phyloP scores from a whole-genome alignment of 2,888 invertebrate genomes.

The Muschampia staudingeri region DNA sequence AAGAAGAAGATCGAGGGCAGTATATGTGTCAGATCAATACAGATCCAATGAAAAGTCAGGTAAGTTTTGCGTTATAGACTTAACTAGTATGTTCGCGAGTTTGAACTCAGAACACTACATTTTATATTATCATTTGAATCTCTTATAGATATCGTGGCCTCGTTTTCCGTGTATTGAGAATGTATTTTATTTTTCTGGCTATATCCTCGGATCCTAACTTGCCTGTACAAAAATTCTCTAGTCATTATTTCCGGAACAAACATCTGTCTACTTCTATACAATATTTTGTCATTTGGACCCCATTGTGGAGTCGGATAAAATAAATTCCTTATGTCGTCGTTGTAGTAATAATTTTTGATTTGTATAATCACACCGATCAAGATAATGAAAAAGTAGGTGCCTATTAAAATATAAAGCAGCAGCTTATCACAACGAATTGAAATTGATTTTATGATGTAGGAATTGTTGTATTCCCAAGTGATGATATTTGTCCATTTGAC shows the following conservation, averaged over 20 bases:
- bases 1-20: slow-evolving; percentile 97
- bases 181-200: slow-evolving; percentile 66
- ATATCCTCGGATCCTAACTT: slow-evolving; percentile 84
- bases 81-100: slow-evolving; percentile 68
- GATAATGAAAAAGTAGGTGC: slow-evolving; percentile 75
- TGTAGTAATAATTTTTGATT: slow-evolving; percentile 70
- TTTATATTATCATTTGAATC: slow-evolving; percentile 68
- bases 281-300: slow-evolving; percentile 82
- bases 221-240: slow-evolving; percentile 87
- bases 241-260: slow-evolving; percentile 90
- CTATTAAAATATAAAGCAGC: slow-evolving; percentile 74
- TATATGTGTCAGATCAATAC: slow-evolving; percentile 99
- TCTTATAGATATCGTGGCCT: slow-evolving; percentile 48
- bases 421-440: slow-evolving; percentile 70
- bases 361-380: slow-evolving; percentile 73
- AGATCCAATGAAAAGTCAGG: slow-evolving; percentile 98
- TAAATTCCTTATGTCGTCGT: slow-evolving; percentile 68
- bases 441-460: slow-evolving; percentile 71
- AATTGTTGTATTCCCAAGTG: slow-evolving; percentile 69
- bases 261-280: slow-evolving; percentile 86
- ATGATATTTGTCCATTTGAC: slow-evolving; percentile 70
- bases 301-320: slow-evolving; percentile 76
- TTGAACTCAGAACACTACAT: slow-evolving; percentile 79
- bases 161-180: slow-evolving; percentile 46
- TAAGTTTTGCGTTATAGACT: slow-evolving; percentile 79